Conservation (phyloP, 2,113 vertebrate genomes). For the Oreotrochilus melanogaster region DNA sequence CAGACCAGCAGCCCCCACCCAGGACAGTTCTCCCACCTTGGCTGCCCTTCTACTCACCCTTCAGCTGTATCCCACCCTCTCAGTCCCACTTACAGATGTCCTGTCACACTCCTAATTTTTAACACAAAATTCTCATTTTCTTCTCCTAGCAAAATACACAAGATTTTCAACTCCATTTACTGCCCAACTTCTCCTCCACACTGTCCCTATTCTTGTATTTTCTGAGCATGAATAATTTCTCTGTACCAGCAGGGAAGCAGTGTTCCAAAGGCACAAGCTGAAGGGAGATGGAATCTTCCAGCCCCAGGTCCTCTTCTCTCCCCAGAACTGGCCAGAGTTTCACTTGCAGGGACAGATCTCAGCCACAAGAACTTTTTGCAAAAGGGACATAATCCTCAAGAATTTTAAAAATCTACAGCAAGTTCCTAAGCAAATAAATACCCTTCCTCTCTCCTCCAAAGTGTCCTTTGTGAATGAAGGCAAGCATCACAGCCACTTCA, state of each 20-base stretch:
- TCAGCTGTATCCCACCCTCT: neutral
- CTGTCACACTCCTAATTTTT: neutral
- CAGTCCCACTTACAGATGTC: neutral
- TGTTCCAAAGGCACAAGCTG: neutral
- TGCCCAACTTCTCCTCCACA: neutral
- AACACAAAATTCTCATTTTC: neutral
- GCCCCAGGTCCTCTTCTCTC: neutral
- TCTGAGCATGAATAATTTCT: rapidly evolving
- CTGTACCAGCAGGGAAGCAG: neutral
- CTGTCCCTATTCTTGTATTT: neutral
- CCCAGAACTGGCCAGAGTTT: neutral
- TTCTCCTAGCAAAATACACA: rapidly evolving
- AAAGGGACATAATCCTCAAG: neutral
- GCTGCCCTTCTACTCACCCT: neutral
- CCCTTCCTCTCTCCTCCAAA: no score
- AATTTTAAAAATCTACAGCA: neutral
- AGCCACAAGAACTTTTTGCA: neutral
- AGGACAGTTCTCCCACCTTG: neutral
- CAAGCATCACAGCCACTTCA: neutral
- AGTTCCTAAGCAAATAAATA: neutral
- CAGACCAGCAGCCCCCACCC: neutral
- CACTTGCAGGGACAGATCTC: neutral
- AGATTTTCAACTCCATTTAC: neutral
- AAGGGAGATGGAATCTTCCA: neutral
- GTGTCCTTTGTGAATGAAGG: neutral